phyloP scores from a whole-genome alignment of 1,140 invertebrate species.

The Cotesia chilonis region DNA sequence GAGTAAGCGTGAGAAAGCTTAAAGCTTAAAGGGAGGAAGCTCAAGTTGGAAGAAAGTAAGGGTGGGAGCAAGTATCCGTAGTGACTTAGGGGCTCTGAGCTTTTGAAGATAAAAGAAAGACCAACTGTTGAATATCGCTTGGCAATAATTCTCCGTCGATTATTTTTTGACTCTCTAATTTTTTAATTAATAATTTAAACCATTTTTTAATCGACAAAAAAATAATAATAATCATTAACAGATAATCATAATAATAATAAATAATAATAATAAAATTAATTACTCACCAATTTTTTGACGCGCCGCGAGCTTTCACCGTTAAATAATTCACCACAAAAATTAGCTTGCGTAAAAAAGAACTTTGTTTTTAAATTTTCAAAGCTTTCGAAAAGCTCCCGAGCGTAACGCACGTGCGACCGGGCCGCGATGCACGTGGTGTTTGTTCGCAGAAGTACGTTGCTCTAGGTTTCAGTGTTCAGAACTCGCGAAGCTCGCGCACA shows the following conservation, averaged over 20 bases:
- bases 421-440: slow-evolving; percentile 64
- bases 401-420: slow-evolving; percentile 60
- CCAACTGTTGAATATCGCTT: slow-evolving; percentile 66
- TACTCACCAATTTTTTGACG: too few species aligned
- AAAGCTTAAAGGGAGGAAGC: slow-evolving; percentile 4
- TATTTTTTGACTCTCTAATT: too few species aligned
- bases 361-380: slow-evolving; percentile 5
- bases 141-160: slow-evolving; percentile 43
- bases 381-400: slow-evolving; percentile 44
- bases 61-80: slow-evolving; percentile 16
- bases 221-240: not conserved
- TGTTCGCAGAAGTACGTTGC: slow-evolving; percentile 53
- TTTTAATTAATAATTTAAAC: too few species aligned
- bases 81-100: slow-evolving; percentile 35
- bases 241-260: too few species aligned
- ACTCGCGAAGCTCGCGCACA: slow-evolving; percentile 39
- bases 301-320: too few species aligned
- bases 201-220: not conserved
- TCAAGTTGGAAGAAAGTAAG: slow-evolving; percentile 19
- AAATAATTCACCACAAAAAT: too few species aligned
- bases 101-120: slow-evolving; percentile 65
- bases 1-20: not conserved
- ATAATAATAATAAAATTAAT: too few species aligned
- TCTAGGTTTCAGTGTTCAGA: slow-evolving; percentile 44
- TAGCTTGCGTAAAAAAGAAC: not conserved